Conservation (phyloP, 2,113 vertebrate genomes). For the Notothenia rossii region DNA sequence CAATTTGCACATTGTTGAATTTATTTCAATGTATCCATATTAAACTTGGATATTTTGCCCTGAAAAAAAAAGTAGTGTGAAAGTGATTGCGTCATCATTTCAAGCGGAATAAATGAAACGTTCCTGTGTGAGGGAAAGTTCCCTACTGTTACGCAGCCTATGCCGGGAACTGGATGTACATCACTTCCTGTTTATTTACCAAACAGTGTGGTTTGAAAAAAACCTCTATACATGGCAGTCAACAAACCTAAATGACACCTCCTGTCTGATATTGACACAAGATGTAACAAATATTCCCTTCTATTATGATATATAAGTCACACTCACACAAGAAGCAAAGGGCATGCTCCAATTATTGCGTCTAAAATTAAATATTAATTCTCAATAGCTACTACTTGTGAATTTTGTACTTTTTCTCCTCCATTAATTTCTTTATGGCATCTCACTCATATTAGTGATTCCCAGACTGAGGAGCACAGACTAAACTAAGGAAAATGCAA, state of each 20-base stretch:
- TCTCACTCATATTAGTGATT: background rate
- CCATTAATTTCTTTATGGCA: background rate
- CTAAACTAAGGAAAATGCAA: background rate
- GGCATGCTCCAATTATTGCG: background rate
- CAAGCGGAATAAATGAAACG: constrained; percentile 28
- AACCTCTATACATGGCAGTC: constrained; percentile 1
- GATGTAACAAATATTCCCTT: background rate
- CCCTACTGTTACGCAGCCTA: constrained; percentile 17
- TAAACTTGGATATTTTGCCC: constrained; percentile 43
- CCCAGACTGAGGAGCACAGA: background rate
- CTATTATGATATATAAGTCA: background rate
- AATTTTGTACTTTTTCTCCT: background rate
- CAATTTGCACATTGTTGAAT: constrained; percentile 45
- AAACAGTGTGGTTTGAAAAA: constrained; percentile 35
- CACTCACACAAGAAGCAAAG: background rate
- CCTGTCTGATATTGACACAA: background rate
- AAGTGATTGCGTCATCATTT: constrained; percentile 14
- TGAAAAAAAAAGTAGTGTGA: constrained; percentile 19
- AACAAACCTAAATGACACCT: constrained; percentile 19
- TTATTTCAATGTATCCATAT: constrained; percentile 53
- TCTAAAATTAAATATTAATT: background rate
- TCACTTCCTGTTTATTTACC: constrained; percentile 76
- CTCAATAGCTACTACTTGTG: no score
- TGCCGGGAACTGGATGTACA: constrained; percentile 58
- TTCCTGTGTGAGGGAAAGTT: constrained; percentile 63